phyloP scores from a whole-genome alignment of 2,888 invertebrate species.

The Podabrus alpinus region DNA sequence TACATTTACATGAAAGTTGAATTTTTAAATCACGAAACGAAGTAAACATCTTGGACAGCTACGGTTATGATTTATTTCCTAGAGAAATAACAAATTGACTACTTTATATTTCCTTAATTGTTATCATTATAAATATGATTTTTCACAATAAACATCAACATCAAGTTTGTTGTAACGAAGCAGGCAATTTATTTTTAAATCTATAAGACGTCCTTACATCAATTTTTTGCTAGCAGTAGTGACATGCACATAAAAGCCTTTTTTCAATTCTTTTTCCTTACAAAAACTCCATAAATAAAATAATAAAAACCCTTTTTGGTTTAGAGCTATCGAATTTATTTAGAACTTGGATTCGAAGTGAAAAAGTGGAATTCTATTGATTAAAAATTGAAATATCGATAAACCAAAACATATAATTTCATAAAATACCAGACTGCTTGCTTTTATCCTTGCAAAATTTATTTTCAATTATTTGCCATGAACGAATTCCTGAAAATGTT shows the following conservation, averaged over 20 bases:
- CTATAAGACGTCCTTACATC: constrained; percentile 1
- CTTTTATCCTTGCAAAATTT: neutral
- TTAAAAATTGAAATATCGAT: neutral
- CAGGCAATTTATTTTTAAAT: constrained; percentile 4
- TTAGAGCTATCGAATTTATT: neutral
- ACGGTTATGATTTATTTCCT: neutral
- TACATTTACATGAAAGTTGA: neutral
- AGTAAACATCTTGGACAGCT: neutral
- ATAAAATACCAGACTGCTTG: neutral
- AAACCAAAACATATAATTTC: neutral
- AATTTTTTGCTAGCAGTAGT: constrained; percentile 4
- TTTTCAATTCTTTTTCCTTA: neutral
- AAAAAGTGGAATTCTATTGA: neutral
- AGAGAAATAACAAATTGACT: neutral
- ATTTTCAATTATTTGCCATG: neutral
- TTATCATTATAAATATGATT: neutral
- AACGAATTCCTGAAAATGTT: neutral
- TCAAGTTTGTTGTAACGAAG: neutral
- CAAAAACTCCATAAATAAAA: constrained; percentile 5
- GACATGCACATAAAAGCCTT: constrained; percentile 10
- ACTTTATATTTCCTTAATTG: neutral
- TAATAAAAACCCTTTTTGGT: constrained; percentile 6
- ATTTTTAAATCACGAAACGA: neutral
- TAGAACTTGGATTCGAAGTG: neutral
- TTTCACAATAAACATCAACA: neutral